Percentiles rank a stretch among this genome's conserved stretches.
Conservation (phyloP, 1,140 invertebrate genomes). For the Drosophila kohkoa region DNA sequence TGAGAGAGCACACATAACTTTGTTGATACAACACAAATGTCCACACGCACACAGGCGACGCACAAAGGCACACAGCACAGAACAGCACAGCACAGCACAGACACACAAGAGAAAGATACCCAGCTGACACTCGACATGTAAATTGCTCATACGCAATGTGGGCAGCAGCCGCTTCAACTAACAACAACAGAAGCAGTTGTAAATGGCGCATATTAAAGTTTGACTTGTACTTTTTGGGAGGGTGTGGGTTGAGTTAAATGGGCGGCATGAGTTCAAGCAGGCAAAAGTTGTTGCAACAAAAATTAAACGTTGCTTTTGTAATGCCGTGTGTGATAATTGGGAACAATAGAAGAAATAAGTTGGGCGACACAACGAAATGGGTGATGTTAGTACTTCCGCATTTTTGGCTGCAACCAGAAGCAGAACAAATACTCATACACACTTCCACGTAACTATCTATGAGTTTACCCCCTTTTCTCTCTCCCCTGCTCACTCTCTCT, state of each 20-base stretch:
- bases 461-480: neutral
- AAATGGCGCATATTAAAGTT: conserved; percentile 79
- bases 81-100: conserved; percentile 1
- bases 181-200: conserved; percentile 24
- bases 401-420: conserved; percentile 57
- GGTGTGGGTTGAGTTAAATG: neutral
- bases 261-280: conserved; percentile 16
- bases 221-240: conserved; percentile 61
- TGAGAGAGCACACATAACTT: conserved; percentile 45
- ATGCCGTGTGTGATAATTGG: conserved; percentile 70
- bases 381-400: conserved; percentile 69
- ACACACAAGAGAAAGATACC: conserved; percentile 7
- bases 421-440: conserved; percentile 39
- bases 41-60: neutral
- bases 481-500: neutral
- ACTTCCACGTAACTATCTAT: conserved; percentile 8
- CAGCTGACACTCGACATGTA: conserved; percentile 53
- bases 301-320: conserved; percentile 77
- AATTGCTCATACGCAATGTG: conserved; percentile 74
- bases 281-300: conserved; percentile 74
- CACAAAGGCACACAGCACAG: neutral
- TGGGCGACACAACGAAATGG: conserved; percentile 17
- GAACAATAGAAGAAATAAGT: conserved; percentile 70
- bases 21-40: conserved; percentile 36
- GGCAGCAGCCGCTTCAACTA: conserved; percentile 38